Conservation (phyloP, 1,140 invertebrate genomes). For the Nasonia longicornis region DNA sequence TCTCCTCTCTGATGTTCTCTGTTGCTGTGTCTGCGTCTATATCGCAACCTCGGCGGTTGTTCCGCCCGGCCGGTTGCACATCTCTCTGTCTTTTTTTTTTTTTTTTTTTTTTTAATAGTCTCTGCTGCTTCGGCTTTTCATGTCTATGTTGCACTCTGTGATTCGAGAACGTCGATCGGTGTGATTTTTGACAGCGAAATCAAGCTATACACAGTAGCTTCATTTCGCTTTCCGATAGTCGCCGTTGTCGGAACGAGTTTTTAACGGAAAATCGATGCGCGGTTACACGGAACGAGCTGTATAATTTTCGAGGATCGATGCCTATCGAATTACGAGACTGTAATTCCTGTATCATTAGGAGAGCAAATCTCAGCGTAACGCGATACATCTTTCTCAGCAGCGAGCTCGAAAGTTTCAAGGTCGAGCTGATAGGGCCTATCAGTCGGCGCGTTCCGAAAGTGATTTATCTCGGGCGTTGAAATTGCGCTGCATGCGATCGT, state of each 20-base stretch:
- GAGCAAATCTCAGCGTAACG: too few relatives aligned
- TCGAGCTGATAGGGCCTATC: too few relatives aligned
- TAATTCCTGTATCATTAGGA: neutral
- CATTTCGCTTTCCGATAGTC: too few relatives aligned
- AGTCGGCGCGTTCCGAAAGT: too few relatives aligned
- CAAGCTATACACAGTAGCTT: neutral
- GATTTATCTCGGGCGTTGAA: too few relatives aligned
- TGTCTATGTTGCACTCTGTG: too few relatives aligned
- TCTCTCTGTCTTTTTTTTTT: neutral
- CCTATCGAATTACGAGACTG: neutral
- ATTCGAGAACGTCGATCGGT: neutral
- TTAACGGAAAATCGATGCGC: neutral
- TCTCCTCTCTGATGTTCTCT: neutral
- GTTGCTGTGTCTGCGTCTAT: neutral
- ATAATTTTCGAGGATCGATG: too few relatives aligned
- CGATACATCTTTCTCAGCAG: too few relatives aligned
- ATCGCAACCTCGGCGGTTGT: neutral
- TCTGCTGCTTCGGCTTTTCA: neutral
- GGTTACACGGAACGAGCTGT: neutral
- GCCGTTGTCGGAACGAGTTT: too few relatives aligned
- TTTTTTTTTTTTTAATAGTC: neutral
- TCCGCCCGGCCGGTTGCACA: neutral
- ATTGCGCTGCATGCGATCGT: too few relatives aligned
- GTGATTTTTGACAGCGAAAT: neutral
- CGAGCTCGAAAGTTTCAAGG: too few relatives aligned